A percentile compares a stretch with the other conserved stretches of the same genome.
Evolutionary conservation across 2,113 vertebrate species (phyloP).

Genomic region (Charina bottae): DNA sequence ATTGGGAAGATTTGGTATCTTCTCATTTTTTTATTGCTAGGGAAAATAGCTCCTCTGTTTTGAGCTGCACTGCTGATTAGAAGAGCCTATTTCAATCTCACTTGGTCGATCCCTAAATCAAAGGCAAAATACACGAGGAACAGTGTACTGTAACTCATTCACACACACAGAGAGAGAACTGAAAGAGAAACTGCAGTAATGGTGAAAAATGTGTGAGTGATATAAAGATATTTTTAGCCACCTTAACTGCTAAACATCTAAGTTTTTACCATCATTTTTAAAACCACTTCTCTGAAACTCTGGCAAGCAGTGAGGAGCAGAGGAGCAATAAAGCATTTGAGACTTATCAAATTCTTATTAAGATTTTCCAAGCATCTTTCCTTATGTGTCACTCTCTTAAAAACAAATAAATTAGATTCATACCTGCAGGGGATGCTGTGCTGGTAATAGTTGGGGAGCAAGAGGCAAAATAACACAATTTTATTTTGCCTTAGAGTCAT

Average conservation of each 20-base stretch:
- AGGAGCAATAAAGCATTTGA: neutral
- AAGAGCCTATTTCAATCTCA: neutral
- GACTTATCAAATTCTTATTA: neutral
- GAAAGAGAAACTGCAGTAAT: neutral
- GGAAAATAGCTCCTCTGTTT: neutral
- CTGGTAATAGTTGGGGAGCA: neutral
- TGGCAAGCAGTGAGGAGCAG: conserved; percentile 14
- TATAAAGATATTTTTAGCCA: neutral
- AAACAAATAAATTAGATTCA: neutral
- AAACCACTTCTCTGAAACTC: neutral
- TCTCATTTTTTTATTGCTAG: conserved; percentile 15
- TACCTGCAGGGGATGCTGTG: neutral
- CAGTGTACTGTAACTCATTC: neutral
- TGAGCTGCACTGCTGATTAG: neutral
- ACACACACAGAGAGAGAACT: neutral
- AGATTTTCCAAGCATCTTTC: neutral
- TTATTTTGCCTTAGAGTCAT: conserved; percentile 16
- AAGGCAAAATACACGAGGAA: neutral
- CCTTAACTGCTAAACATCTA: neutral
- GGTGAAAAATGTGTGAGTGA: neutral
- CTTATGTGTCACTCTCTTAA: neutral
- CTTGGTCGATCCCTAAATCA: conserved; percentile 20
- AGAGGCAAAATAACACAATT: neutral
- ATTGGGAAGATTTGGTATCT: neutral
- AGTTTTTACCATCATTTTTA: neutral